phyloP scores from a whole-genome alignment of 35 echinoderm and acorn worm genomes.

The Apostichopus parvimensis region DNA sequence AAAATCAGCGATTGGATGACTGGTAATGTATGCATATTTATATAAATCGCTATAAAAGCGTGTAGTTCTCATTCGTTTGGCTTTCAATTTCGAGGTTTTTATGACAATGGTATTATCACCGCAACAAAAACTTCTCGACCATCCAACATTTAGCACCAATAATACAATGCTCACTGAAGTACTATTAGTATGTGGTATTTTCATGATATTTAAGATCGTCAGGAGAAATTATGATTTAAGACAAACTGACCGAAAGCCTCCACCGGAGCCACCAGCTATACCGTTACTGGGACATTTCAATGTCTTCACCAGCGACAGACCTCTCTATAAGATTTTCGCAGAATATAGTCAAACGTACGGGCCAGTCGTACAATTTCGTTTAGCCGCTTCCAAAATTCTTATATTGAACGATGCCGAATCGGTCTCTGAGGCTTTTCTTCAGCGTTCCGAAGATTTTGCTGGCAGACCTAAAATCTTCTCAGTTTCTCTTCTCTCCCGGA shows the following conservation, averaged over 20 bases:
- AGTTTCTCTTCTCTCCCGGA: conserved; percentile 62
- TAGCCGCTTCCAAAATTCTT: conserved; percentile 39
- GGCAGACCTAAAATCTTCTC: conserved; percentile 73
- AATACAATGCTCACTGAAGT: conserved; percentile 28
- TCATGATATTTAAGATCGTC: background rate
- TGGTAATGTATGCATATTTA: background rate
- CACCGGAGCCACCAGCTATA: conserved; percentile 6
- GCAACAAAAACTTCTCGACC: background rate
- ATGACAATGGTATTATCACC: background rate
- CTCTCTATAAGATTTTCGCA: conserved; percentile 6
- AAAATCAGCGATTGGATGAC: background rate
- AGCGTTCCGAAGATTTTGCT: conserved; percentile 58
- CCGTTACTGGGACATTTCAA: conserved; percentile 10
- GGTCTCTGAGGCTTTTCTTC: conserved; percentile 73
- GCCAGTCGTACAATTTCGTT: background rate
- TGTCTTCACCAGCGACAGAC: background rate
- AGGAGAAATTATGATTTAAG: background rate
- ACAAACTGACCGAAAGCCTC: background rate
- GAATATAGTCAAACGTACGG: background rate
- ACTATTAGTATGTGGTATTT: background rate
- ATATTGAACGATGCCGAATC: conserved; percentile 54
- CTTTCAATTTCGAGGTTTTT: background rate
- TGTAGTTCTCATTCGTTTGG: background rate
- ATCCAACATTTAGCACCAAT: background rate
- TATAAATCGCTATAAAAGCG: background rate